Evolutionary conservation across 1,140 invertebrate genomes (phyloP).

Genomic region (Penaeus japonicus): DNA sequence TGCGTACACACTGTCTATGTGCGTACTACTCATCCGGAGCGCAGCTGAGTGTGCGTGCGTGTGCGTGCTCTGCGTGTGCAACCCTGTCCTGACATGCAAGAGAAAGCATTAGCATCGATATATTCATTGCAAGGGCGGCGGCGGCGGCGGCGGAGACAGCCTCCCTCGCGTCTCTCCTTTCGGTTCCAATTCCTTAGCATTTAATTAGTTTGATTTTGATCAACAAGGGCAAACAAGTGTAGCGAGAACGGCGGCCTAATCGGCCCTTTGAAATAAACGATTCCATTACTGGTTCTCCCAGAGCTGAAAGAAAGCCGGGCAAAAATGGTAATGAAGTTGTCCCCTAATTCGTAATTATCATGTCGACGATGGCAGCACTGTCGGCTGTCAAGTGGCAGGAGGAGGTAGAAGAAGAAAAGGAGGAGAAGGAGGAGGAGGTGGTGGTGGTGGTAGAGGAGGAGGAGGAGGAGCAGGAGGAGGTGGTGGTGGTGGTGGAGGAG

Average conservation of each 20-base stretch:
- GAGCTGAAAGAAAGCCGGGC: constrained; percentile 11
- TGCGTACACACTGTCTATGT: no score
- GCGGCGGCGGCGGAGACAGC: not conserved
- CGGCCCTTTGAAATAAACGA: constrained; percentile 52
- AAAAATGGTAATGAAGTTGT: constrained; percentile 42
- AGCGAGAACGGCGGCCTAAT: constrained; percentile 28
- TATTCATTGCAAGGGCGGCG: not conserved
- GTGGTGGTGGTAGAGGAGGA: not conserved
- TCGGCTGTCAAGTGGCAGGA: not conserved
- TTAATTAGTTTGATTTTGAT: constrained; percentile 48
- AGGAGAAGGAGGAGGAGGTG: not conserved
- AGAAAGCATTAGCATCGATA: not conserved
- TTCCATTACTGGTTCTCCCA: constrained; percentile 36
- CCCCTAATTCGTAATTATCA: constrained; percentile 43
- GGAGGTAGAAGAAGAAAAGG: not conserved
- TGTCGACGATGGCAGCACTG: not conserved
- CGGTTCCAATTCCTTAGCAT: constrained; percentile 25
- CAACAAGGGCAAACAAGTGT: constrained; percentile 29
- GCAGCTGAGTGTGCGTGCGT: no score
- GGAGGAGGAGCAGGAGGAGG: not conserved
- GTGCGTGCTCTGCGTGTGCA: no score
- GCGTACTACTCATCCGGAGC: no score
- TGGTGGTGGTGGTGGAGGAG: not conserved
- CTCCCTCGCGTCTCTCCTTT: not conserved
- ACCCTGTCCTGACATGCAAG: not conserved